Evolutionary conservation across 1,140 invertebrate genomes (phyloP), one percentile per base, ranked within the genome.

Genomic region (Drosophila grimshawi): DNA sequence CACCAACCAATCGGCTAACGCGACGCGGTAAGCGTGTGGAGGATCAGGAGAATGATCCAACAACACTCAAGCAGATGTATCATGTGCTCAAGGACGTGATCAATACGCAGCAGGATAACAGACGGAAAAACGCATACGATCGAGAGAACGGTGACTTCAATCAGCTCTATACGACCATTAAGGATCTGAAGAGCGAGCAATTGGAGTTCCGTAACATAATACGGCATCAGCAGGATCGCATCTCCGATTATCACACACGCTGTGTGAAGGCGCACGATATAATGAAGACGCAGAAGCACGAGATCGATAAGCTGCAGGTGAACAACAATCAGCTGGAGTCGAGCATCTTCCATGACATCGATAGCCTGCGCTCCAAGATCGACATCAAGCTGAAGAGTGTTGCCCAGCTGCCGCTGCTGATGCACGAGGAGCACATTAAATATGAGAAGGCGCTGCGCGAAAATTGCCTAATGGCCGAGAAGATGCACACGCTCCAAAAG

Each of bases 261-360:
- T 92, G 81, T 5, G 48, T 91, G 2, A 91, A 92, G 48, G 91
- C 91, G 3, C 86, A 92, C 66, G 85, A 91, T 52, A 85, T 92
- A 2, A 92, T 92, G 85, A 77, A 89, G 72, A 80, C 76, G 8
- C 91, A 92, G 4, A 91, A 92, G 70, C 57, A 73, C 2, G 88
- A 92, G 73, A 92, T 92, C 43, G 85, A 92, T 8, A 92, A 92
- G 63, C 75, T 92, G 10, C 78, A 86, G 3, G 62, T 68, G 2
- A 92, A 90, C 39, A 92, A 92, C 55, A 89, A 85, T 43, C 85
- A 91, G 11, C 53, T 92, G 53, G 90, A 92, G 55, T 59, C 74
- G 8, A 92, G 89, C 48, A 83, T 91, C n/a, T 73, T 69, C 6
- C 30, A 70, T 0, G 82, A 89, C 52, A 78, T 92, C 8, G 90